Conservation (phyloP, 1,140 invertebrate species). For the Tetramorium alpestre region DNA sequence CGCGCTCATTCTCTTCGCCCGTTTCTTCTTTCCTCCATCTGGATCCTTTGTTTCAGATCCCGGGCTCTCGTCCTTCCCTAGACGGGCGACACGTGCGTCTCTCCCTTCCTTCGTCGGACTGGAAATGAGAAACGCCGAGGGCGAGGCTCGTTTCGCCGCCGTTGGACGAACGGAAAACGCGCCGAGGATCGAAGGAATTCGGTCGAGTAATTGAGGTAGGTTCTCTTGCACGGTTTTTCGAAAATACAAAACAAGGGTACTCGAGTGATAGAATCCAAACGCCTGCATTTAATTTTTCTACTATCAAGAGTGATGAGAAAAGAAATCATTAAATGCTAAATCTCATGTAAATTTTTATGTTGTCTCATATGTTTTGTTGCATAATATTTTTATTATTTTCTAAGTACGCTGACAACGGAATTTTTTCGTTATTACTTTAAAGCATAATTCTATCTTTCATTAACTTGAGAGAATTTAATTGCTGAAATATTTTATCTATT, state of each 20-base stretch:
- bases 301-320: not conserved
- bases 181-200: not conserved
- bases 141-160: constrained; percentile 1
- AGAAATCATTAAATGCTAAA: not conserved
- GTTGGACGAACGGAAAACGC: not conserved
- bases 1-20: not conserved
- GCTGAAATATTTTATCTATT: not conserved
- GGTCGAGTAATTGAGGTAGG: not conserved
- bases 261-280: not conserved
- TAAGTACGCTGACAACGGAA: not conserved
- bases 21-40: constrained; percentile 57
- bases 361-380: not conserved
- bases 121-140: constrained; percentile 60
- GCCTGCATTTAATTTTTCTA: not conserved
- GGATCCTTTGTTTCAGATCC: constrained; percentile 72
- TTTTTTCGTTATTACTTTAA: not conserved
- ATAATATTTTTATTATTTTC: not conserved
- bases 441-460: not conserved
- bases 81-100: constrained; percentile 63
- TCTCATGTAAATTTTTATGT: not conserved
- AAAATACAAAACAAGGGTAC: not conserved
- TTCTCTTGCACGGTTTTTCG: not conserved
- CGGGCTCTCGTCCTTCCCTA: constrained; percentile 66
- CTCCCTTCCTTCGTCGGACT: constrained; percentile 28
- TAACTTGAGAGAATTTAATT: not conserved